phyloP scores from a whole-genome alignment of 2,797 vertebrate species.

The Borostomias antarcticus region DNA sequence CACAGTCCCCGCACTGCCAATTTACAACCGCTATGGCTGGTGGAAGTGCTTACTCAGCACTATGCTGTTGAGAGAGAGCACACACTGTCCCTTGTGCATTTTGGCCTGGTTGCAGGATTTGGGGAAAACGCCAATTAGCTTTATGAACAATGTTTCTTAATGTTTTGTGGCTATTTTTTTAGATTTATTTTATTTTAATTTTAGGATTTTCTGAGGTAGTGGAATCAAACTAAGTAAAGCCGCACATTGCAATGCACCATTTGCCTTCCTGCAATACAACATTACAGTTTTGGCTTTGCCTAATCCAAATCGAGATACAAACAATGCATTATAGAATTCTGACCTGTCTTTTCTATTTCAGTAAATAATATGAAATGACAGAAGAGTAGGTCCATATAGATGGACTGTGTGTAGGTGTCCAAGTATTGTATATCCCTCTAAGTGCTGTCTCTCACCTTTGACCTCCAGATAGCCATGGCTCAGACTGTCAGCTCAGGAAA shows the following conservation, averaged over 20 bases:
- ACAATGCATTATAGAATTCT: not conserved
- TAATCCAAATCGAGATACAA: not conserved
- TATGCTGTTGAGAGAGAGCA: conserved; percentile 6
- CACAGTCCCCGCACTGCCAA: conserved; percentile 12
- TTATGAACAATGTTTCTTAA: not conserved
- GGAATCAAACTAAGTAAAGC: not conserved
- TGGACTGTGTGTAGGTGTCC: no score
- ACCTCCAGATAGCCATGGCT: conserved; percentile 27
- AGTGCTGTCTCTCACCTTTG: no score
- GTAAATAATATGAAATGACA: not conserved
- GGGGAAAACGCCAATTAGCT: not conserved
- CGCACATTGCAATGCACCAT: not conserved
- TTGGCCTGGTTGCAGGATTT: conserved; percentile 24
- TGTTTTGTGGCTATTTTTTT: no score
- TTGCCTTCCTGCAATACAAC: not conserved
- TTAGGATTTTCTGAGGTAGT: no score
- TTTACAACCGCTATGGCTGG: conserved; percentile 31
- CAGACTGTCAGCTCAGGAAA: conserved; percentile 32
- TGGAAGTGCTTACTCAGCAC: conserved; percentile 54
- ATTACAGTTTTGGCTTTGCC: not conserved
- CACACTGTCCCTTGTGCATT: conserved; percentile 24
- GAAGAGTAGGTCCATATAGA: not conserved
- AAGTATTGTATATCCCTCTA: no score
- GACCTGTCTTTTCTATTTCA: not conserved
- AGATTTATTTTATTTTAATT: no score